Evolutionary conservation across 2,113 vertebrate genomes (phyloP).

Genomic region (Uria lomvia): DNA sequence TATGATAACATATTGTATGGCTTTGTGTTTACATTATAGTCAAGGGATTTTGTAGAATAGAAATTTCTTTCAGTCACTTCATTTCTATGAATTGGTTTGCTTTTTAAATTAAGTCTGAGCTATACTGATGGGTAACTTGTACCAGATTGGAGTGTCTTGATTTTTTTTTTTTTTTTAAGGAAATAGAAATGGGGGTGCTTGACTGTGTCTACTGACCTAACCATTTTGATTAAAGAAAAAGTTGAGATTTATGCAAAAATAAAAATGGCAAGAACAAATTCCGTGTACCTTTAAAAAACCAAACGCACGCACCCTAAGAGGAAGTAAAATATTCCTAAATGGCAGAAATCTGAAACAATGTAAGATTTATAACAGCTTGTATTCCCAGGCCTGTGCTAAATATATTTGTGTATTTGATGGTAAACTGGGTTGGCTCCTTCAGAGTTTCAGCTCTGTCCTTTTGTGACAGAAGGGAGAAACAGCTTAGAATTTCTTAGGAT

Average conservation of each 20-base stretch:
- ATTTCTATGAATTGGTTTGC: background rate
- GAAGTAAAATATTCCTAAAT: background rate
- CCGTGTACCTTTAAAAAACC: background rate
- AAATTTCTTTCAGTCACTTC: background rate
- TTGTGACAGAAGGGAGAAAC: background rate
- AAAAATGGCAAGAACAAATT: background rate
- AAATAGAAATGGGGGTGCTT: background rate
- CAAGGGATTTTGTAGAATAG: background rate
- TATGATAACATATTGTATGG: background rate
- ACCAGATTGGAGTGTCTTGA: background rate
- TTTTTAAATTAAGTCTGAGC: background rate
- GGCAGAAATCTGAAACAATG: background rate
- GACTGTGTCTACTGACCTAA: background rate
- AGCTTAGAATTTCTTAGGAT: background rate
- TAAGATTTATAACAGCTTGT: background rate
- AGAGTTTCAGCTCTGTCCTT: background rate
- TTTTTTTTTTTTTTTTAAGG: background rate
- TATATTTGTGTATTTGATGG: background rate
- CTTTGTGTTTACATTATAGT: background rate
- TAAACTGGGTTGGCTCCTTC: background rate
- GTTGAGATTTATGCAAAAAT: background rate
- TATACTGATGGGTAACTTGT: background rate
- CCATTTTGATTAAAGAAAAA: background rate
- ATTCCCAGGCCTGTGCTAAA: background rate
- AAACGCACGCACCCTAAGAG: background rate